phyloP scores from a whole-genome alignment of 2,113 vertebrate species.

The Campylorhamphus procurvoides region DNA sequence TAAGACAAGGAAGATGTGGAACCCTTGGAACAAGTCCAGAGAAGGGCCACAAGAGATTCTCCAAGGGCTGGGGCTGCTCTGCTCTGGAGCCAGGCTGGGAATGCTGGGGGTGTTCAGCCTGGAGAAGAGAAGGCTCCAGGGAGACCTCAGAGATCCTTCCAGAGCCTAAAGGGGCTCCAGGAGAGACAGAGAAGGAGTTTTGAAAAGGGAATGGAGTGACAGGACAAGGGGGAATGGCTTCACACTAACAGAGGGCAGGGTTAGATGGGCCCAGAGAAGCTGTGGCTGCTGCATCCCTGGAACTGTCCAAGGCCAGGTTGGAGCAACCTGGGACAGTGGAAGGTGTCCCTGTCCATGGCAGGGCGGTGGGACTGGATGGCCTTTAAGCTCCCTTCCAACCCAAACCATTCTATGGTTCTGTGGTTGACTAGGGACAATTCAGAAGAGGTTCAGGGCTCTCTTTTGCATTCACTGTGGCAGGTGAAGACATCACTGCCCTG shows the following conservation, averaged over 20 bases:
- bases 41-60: not conserved
- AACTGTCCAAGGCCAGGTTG: not conserved
- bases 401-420: not conserved
- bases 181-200: not conserved
- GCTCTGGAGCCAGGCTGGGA: not conserved
- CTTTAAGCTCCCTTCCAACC: not conserved
- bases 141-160: not conserved
- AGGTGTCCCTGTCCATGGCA: not conserved
- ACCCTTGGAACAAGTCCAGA: not conserved
- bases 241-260: not conserved
- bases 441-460: not conserved
- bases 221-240: not conserved
- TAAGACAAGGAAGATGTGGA: not conserved
- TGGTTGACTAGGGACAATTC: not conserved
- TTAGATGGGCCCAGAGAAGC: not conserved
- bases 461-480: fast-evolving
- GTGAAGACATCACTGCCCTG: not conserved
- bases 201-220: not conserved
- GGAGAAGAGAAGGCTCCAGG: not conserved
- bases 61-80: not conserved
- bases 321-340: not conserved
- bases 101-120: not conserved
- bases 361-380: not conserved
- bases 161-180: not conserved
- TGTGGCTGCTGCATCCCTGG: not conserved